Percentiles rank a stretch among this genome's conserved stretches.
Conservation (phyloP, 30 jellyfish, hydroid and myxozoan genomes). For the Hydractinia symbiolongicarpus region DNA sequence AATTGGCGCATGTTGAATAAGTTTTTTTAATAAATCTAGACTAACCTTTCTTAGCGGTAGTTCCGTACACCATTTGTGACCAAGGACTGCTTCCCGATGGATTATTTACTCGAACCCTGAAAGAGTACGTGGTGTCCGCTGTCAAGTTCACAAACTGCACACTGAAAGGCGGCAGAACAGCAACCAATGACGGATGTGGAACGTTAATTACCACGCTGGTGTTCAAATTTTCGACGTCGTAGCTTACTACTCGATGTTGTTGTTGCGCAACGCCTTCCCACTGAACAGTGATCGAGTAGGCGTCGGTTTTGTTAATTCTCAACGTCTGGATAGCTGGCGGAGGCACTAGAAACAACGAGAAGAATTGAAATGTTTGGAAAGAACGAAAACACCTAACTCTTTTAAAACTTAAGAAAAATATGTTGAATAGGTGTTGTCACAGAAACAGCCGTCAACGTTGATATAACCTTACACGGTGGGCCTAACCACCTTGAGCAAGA, state of each 20-base stretch:
- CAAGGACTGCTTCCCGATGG: constrained; percentile 9
- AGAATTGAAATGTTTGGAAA: no score
- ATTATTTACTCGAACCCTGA: background rate
- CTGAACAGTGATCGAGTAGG: background rate
- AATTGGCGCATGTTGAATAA: background rate
- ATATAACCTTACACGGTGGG: no score
- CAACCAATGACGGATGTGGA: background rate
- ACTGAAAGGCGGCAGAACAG: background rate
- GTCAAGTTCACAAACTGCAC: background rate
- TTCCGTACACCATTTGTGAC: background rate
- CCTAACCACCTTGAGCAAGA: no score
- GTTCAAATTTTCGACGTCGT: constrained; percentile 1
- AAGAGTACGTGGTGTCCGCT: background rate
- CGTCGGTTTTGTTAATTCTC: background rate
- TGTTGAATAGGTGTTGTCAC: no score
- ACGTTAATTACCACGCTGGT: background rate
- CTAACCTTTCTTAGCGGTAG: background rate
- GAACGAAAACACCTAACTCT: no score
- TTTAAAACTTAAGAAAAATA: no score
- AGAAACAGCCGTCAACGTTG: no score
- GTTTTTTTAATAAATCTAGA: background rate
- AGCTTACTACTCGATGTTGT: background rate
- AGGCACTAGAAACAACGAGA: background rate
- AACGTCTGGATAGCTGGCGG: background rate
- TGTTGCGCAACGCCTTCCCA: background rate